Conservation (phyloP, 2,797 vertebrate species). For the Gymnoscopelus microlampas region DNA sequence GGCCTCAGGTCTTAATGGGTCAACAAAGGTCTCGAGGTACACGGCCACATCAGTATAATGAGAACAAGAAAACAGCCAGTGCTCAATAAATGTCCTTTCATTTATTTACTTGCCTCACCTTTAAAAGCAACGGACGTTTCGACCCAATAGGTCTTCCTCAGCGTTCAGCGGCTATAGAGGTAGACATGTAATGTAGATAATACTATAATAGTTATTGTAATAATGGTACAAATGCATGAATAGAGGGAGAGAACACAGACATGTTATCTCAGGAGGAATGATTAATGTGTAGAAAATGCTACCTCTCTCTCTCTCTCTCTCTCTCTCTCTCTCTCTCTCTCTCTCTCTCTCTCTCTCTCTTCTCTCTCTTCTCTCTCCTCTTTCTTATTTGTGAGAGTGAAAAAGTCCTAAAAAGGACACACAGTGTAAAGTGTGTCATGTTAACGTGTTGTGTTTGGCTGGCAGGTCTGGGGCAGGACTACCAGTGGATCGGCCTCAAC, state of each 20-base stretch:
- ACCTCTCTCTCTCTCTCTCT: conserved; percentile 21
- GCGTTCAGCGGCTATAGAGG: too few species aligned
- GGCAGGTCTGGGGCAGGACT: conserved; percentile 94
- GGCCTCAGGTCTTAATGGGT: too few species aligned
- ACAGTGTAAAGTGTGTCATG: too few species aligned
- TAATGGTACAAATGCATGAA: not conserved
- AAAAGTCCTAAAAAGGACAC: conserved; percentile 47
- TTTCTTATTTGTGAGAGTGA: conserved; percentile 2
- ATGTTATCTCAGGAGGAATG: conserved; percentile 56
- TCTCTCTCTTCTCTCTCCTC: conserved; percentile 3
- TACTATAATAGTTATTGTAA: conserved; percentile 12
- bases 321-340: conserved; percentile 2
- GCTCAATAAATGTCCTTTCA: too few species aligned
- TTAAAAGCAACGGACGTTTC: too few species aligned
- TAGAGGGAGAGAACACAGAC: conserved; percentile 3
- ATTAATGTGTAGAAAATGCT: conserved; percentile 53
- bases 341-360: conserved; percentile 2
- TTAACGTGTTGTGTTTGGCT: conserved; percentile 56
- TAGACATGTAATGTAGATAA: too few species aligned
- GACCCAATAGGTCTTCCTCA: too few species aligned
- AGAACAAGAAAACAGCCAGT: too few species aligned
- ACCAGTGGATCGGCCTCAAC: conserved; percentile 98
- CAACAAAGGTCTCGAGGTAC: too few species aligned
- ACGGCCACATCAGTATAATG: too few species aligned
- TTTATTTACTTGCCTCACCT: too few species aligned